phyloP scores from a whole-genome alignment of 2,888 invertebrate genomes.

The Leptinotarsa rubiginosa region DNA sequence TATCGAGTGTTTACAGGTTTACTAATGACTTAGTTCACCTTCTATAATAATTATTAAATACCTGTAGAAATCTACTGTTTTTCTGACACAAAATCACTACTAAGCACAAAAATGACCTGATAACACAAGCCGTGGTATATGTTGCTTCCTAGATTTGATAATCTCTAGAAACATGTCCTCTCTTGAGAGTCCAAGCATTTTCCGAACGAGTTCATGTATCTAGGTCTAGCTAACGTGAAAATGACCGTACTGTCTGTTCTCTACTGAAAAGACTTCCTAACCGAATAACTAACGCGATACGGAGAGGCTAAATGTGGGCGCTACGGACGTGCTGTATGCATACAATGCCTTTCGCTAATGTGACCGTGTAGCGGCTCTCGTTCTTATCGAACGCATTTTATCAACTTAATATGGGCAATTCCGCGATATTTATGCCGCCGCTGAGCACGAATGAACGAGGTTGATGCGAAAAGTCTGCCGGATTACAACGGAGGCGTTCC shows the following conservation, averaged over 20 bases:
- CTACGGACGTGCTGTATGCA: conserved; percentile 30
- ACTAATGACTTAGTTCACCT: too few relatives aligned
- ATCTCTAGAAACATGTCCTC: too few relatives aligned
- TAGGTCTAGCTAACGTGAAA: background rate
- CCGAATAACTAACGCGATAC: conserved; percentile 27
- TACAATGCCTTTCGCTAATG: conserved; percentile 40
- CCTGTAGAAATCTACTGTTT: too few relatives aligned
- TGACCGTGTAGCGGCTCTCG: conserved; percentile 26
- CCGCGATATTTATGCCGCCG: conserved; percentile 21
- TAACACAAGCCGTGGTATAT: too few relatives aligned
- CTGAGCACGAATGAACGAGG: conserved; percentile 5
- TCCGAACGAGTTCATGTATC: background rate
- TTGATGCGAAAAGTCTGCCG: conserved; percentile 7
- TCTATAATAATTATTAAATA: too few relatives aligned
- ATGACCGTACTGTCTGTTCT: conserved; percentile 9
- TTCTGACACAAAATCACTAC: too few relatives aligned
- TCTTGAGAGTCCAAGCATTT: too few relatives aligned
- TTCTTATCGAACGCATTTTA: conserved; percentile 32
- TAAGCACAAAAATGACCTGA: too few relatives aligned
- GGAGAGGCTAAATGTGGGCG: conserved; percentile 28
- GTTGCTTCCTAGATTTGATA: too few relatives aligned
- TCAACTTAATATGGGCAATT: conserved; percentile 31
- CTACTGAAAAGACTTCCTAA: conserved; percentile 27
- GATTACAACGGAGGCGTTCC: background rate
- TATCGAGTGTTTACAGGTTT: too few relatives aligned